Evolutionary conservation across 2,797 vertebrate species (phyloP).

Genomic region (Numenius phaeopus): DNA sequence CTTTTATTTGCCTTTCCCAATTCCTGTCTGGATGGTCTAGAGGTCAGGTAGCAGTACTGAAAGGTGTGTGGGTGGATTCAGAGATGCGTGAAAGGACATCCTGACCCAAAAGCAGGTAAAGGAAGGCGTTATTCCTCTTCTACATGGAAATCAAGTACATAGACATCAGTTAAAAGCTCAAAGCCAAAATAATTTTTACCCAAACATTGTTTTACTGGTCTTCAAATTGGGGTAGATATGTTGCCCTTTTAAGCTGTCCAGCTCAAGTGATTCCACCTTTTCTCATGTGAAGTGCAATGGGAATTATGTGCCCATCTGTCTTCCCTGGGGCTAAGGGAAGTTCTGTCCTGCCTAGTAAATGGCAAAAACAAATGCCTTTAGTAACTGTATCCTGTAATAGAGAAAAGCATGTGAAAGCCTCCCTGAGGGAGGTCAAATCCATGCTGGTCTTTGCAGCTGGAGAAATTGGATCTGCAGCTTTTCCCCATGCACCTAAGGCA

Average conservation of each 20-base stretch:
- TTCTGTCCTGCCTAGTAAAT: neutral
- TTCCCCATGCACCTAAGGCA: neutral
- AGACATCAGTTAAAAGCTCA: neutral
- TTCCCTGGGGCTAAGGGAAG: conserved; percentile 33
- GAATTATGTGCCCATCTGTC: conserved; percentile 1
- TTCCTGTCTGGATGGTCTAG: neutral
- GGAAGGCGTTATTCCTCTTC: neutral
- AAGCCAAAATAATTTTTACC: neutral
- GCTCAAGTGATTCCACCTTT: neutral
- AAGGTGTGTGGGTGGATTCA: neutral
- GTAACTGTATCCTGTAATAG: neutral
- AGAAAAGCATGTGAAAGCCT: neutral
- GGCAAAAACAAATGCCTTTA: conserved; percentile 15
- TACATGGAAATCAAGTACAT: neutral
- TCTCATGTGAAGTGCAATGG: neutral
- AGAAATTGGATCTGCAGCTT: conserved; percentile 47
- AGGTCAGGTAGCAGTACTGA: neutral
- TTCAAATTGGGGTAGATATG: neutral
- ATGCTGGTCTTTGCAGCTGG: conserved; percentile 43
- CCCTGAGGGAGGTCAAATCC: conserved; percentile 39
- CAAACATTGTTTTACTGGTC: neutral
- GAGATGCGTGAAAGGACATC: neutral
- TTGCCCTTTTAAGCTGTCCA: neutral
- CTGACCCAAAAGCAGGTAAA: neutral
- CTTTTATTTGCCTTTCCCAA: neutral